These are phyloP conservation scores for Ryuthela nishihirai DNA, from an alignment of 2,888 invertebrate species.

Conservation along the genomic window DNA sequence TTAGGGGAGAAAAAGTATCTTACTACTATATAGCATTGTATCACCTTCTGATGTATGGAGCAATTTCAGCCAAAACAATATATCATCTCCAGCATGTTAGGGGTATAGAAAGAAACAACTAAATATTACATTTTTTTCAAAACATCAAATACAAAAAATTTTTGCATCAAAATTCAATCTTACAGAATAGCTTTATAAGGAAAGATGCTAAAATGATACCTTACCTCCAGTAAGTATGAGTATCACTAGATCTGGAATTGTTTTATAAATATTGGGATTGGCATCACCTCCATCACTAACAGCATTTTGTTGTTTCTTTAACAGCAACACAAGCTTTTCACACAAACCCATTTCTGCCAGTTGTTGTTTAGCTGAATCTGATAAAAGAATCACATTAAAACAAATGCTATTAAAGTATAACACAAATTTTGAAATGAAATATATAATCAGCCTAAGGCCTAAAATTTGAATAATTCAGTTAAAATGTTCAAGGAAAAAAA, in stretches of 20 bases:
- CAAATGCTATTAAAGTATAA: too few species aligned
- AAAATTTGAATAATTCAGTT: too few species aligned
- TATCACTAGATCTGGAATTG: slow-evolving; percentile 80
- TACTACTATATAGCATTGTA: too few species aligned
- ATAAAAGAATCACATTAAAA: too few species aligned
- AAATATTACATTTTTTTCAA: neutral
- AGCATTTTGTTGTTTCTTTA: slow-evolving; percentile 65
- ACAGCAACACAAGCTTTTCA: slow-evolving; percentile 67
- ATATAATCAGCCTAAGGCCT: too few species aligned
- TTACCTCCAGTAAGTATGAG: slow-evolving; percentile 79
- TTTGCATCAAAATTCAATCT: neutral
- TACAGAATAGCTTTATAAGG: neutral
- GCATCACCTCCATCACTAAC: slow-evolving; percentile 60
- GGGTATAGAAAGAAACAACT: neutral
- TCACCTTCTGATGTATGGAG: neutral
- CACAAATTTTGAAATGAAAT: too few species aligned
- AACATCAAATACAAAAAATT: neutral
- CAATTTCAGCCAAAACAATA: neutral
- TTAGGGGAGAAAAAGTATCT: too few species aligned
- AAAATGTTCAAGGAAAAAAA: too few species aligned
- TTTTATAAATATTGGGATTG: slow-evolving; percentile 67
- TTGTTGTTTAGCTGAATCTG: slow-evolving; percentile 72
- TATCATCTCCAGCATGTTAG: neutral
- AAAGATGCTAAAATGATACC: slow-evolving; percentile 7
- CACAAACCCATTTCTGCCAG: slow-evolving; percentile 72